These are phyloP conservation scores for Eurois occulta DNA, from an alignment of 2,888 invertebrate species.

Conservation along the genomic window DNA sequence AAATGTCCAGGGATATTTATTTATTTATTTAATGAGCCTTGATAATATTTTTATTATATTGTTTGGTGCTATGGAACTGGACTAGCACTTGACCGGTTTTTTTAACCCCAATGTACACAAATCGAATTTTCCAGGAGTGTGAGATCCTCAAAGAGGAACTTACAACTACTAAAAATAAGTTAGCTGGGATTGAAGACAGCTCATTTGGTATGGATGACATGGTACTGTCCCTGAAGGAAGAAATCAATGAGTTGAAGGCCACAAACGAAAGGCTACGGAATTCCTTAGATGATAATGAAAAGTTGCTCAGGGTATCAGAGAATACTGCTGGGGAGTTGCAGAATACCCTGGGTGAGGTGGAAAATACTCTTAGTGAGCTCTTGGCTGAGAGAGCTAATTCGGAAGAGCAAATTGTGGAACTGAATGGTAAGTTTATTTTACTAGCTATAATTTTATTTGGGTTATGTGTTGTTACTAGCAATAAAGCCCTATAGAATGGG, in stretches of 20 bases:
- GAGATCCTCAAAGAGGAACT: slow-evolving; percentile 92
- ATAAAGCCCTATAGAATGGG: neutral
- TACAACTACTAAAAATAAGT: slow-evolving; percentile 89
- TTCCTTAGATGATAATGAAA: slow-evolving; percentile 92
- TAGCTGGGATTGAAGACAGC: slow-evolving; percentile 92
- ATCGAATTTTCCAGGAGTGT: slow-evolving; percentile 89
- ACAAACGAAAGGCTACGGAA: slow-evolving; percentile 92
- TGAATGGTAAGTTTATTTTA: slow-evolving; percentile 79
- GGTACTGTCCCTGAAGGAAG: slow-evolving; percentile 92
- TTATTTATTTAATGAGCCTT: neutral
- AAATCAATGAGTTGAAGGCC: slow-evolving; percentile 90
- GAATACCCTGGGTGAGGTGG: slow-evolving; percentile 93
- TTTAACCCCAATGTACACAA: neutral
- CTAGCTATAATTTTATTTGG: neutral
- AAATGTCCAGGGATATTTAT: too few species aligned
- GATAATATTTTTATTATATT: too few species aligned
- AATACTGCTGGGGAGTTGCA: slow-evolving; percentile 95
- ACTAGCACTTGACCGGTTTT: too few species aligned
- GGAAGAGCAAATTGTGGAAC: slow-evolving; percentile 88
- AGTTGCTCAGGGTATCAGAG: slow-evolving; percentile 92
- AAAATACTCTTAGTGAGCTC: slow-evolving; percentile 93
- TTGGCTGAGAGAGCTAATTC: slow-evolving; percentile 85
- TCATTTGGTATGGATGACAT: slow-evolving; percentile 94
- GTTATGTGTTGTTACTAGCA: neutral
- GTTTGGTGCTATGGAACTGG: too few species aligned